These are phyloP conservation scores for Telmatochromis sp. DNA, from an alignment of 2,113 vertebrate genomes.

Conservation along the genomic window DNA sequence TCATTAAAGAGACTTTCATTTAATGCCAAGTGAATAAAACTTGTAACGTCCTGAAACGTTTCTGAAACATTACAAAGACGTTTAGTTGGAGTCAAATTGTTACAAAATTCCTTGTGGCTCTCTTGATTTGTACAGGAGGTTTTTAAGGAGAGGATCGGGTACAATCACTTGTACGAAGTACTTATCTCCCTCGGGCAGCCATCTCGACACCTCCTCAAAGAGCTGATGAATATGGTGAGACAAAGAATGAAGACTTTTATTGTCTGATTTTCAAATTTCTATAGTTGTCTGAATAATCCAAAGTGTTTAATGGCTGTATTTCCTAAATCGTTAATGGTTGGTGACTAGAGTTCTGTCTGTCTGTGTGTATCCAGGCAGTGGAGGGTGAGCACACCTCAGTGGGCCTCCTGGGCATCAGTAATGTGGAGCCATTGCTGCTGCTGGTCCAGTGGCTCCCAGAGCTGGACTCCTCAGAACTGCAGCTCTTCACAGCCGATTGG, in stretches of 20 bases:
- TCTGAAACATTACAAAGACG: neutral
- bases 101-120: neutral
- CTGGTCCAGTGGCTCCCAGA: constrained; percentile 95
- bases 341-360: neutral
- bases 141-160: constrained; percentile 97
- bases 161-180: constrained; percentile 90
- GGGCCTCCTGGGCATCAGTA: constrained; percentile 92
- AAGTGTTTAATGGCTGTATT: neutral
- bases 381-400: constrained; percentile 95
- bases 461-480: constrained; percentile 84
- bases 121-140: constrained; percentile 77
- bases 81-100: neutral
- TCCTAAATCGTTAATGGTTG: neutral
- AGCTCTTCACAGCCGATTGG: constrained; percentile 90
- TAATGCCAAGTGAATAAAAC: neutral
- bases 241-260: neutral
- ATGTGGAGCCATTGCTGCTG: constrained; percentile 91
- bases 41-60: neutral
- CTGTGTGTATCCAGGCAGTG: constrained; percentile 75
- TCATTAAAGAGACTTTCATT: neutral
- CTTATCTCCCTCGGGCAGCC: constrained; percentile 90
- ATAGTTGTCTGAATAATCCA: neutral
- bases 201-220: constrained; percentile 85
- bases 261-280: neutral
- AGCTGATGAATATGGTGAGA: constrained; percentile 98